Base-by-base conservation (phyloP, 2,797 vertebrate species). In the Melopsittacus undulatus region DNA sequence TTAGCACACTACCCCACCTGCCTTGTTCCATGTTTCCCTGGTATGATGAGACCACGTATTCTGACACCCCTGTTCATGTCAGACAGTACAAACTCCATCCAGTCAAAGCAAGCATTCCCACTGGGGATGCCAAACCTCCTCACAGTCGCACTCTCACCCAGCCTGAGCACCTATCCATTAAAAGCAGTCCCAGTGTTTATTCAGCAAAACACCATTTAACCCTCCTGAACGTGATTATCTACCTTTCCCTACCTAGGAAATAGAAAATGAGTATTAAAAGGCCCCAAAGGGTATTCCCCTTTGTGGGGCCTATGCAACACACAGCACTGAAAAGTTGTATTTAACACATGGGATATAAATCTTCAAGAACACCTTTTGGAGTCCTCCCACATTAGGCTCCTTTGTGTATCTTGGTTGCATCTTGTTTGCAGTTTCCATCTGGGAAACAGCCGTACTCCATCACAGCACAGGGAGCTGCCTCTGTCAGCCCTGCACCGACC, bases 401-500 rank as follows among this genome's bases (percentile, higher is more conserved):
- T 82, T 86, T 92, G 73, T 42, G 10, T 75, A 72, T 68, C 87
- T 88, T 48, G 38, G 90, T 85, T 89, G 90, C 83, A 95, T 91
- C 83, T 94, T 90, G 80, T 93, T 93, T 94, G 76, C 87, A 64
- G 23, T 77, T 95, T 95, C 89, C 84, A 90, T 59, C 64, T 79
- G 93, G 76, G 90, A 87, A 92, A 87, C 70, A 89, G 59, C 75
- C 51, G 1, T 38, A 93, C 82, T 97, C 95, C 90, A 97, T 97
- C 97, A 95, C 0, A 2, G 89, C 90, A 92, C 94, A 84, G 91
- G 93, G 90, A 96, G 80, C 91, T 96, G 94, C 93, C 93, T 95
- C 83, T 3, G 4, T 94, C 96, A 95, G 94, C 73, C 83, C 85
- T 38, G 51, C 34, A 29, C 90, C 18, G 27, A 96, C 52, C 29